Base-by-base conservation (phyloP, 2,888 invertebrate species). In the Limenitis arthemis region DNA sequence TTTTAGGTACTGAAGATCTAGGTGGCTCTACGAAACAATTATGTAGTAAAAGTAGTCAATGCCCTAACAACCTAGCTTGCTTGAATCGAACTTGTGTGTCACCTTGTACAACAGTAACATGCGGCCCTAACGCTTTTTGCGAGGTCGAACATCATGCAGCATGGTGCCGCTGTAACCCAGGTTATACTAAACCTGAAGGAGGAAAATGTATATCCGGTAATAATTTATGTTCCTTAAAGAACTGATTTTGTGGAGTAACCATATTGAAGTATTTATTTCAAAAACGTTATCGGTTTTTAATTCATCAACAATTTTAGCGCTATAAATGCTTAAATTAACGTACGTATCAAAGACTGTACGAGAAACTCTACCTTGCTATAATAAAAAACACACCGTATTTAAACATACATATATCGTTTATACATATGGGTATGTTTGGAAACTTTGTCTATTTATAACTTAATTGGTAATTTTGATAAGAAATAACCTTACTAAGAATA, bases 101-200 rank as follows among this genome's bases (percentile, higher is more conserved):
- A 69, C 95, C 96, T 0, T 96, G 96, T 68, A 89, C 88, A 29
- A 89, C 89, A 49, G 82, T 95, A 44, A 88, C 91, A 1, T 97
- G 97, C 71, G 95, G 95, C 32, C 81, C 91, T 0, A 94, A 96
- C 75, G 94, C 96, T 0, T 92, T 92, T 67, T 97, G 97, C 72
- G 94, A 95, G 77, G 92, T 94, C 0, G 93, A 95, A 59, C 92
- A 94, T 64, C 96, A 96, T 70, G 94, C 93, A 0, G 94, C 94
- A 6, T 94, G 94, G 93, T 97, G 97, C 72, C 90, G 94, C 61
- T 97, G 97, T 69, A 90, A 91, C 51, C 91, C 93, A 44, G 96
- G 96, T 11, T 96, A 90, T 67, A 89, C 89, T 1, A 94, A 95
- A 78, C 92, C 92, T 55, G 88, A 90, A 47, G 91, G 91, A 56